Evolutionary conservation across 2,797 vertebrate genomes (phyloP), one percentile per base, ranked within the genome.

Genomic region (Oreochromis grahami): DNA sequence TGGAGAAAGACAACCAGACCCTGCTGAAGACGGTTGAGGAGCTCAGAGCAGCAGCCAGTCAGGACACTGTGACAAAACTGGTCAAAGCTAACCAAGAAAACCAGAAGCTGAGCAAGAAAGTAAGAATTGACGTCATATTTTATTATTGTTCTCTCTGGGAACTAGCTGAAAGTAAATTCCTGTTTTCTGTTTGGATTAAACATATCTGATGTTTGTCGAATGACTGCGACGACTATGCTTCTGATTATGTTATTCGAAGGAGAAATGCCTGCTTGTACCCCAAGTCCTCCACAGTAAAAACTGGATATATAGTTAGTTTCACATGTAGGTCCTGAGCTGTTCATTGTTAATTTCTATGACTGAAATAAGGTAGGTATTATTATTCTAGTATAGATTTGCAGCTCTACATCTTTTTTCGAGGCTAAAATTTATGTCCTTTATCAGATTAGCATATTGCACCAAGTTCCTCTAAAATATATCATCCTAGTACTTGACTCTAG

Each of bases 1-100:
- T 99, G 88, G 98, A 99, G 92, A 99, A 98, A 96, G 98, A 99
- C 95, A 99, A 99, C 95, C 98, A 99, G 95, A 96, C 96, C 11
- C 96, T 99, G 91, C 94, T 97, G 91, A 99, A 98, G 94, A 98
- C 97, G 0, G 97, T 99, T 90, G 98, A 99, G 93, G 97, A 98
- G 52, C 97, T 99, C 82, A 96, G 96, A 84, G 96, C 92, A 82
- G 88, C 95, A 26, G 79, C 95, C 56, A 84, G 93, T 83, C 96
- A 97, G 90, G 97, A 97, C 60, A 94, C 90, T 5, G 89, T 93
- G 77, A 90, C 95, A 8, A 98, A 96, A 95, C 93, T 97, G 83
- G 77, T 97, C 81, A 98, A 97, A 95, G 94, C 96, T 85, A 97
- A 96, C 88, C 97, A 97, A 86, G 98, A 99, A 96, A 98, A 98